Base-by-base conservation (phyloP, 2,888 invertebrate species). In the Cactoblastis cactorum region DNA sequence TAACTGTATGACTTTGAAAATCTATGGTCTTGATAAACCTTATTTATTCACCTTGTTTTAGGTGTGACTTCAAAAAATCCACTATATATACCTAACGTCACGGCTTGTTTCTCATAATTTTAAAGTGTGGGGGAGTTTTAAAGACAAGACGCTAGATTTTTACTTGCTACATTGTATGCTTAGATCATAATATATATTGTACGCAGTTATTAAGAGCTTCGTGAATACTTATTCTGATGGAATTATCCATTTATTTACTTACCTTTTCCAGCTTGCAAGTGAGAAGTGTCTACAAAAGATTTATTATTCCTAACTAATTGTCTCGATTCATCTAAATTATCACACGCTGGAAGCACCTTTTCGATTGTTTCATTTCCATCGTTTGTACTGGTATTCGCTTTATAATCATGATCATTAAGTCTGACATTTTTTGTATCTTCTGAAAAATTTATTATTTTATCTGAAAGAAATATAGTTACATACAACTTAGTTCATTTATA, bases 291-390 rank as follows among this genome's bases (percentile, higher is more conserved):
- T 62, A 58, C 57, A 46, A 63, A 60, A 65, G 74, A 72, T 69
- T 75, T 77, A 60, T 67, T 74, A 69, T 72, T 75, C 68, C 75
- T 80, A 81, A 67, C 77, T 81, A 87, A 67, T 69, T 76, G 71
- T 75, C 75, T 60, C 72, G 71, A 56, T 66, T 82, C 77, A 57
- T 62, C 67, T 74, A 79, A 69, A 69, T 61, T 82, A 82, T 85
- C 81, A 82, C 83, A 77, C 60, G 69, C 60, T 58, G 85, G 83
- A 83, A 85, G 80, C 79, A 74, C 80, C 63, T 74, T 70, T 62
- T 71, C 63, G 54, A 65, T 69, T 50, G 59, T 62, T 52, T 66
- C 62, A 52, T 62, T 67, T 53, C 64, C 65, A 53, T 69, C 68
- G 45, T 63, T 63, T 49, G 61, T 58, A 22, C 65, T 55, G 55